Evolutionary conservation across 2,797 vertebrate genomes (phyloP).

Genomic region (Cetoscarus ocellatus): DNA sequence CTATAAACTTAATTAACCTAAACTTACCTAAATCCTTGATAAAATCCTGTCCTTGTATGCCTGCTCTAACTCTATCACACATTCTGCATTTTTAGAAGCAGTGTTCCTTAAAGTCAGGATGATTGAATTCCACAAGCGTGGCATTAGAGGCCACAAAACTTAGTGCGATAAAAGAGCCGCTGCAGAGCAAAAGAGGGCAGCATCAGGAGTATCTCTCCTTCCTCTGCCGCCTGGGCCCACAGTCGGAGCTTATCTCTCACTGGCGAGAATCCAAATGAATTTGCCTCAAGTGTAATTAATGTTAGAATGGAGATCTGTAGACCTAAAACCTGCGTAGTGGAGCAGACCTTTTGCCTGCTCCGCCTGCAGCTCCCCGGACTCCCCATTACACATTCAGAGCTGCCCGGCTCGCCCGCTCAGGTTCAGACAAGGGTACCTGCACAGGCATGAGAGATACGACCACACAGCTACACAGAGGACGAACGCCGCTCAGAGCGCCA

Average conservation of each 20-base stretch:
- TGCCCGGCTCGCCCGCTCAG: constrained; percentile 55
- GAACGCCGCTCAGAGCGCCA: constrained; percentile 50
- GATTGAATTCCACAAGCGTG: constrained; percentile 54
- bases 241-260: constrained; percentile 71
- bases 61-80: background rate
- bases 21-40: background rate
- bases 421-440: constrained; percentile 66
- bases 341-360: constrained; percentile 65
- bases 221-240: constrained; percentile 52
- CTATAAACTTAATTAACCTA: background rate
- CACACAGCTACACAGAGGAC: constrained; percentile 55
- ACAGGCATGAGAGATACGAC: constrained; percentile 55
- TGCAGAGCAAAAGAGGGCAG: constrained; percentile 45
- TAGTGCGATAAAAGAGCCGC: constrained; percentile 51
- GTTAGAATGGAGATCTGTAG: constrained; percentile 68
- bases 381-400: constrained; percentile 61
- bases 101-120: constrained; percentile 8
- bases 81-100: constrained; percentile 5
- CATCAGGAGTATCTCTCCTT: constrained; percentile 51
- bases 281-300: constrained; percentile 82
- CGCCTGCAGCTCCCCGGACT: constrained; percentile 64
- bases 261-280: constrained; percentile 77
- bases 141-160: constrained; percentile 43
- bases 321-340: constrained; percentile 54
- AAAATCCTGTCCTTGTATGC: background rate